Evolutionary conservation across 2,113 vertebrate genomes (phyloP), one percentile per base, ranked within the genome.

Genomic region (Prochilodus magdalenae): DNA sequence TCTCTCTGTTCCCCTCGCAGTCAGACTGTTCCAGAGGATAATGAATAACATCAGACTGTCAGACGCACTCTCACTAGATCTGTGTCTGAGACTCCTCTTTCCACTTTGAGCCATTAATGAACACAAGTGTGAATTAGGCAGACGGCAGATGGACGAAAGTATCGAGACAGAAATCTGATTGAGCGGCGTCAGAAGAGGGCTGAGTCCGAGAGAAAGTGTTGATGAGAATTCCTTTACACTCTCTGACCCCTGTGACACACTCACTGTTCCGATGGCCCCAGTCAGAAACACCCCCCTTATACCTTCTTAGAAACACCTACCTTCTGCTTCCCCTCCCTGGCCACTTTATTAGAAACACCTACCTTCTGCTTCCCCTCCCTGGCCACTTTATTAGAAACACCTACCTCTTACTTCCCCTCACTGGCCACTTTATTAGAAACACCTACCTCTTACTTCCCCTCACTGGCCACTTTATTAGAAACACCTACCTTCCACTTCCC

Each of bases 31-130:
- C 53, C 29, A 51, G 60, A 30, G 24, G 49, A 70, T 82, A 82
- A 82, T 82, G 80, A 76, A 44, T 57, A 66, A 81, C 65, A 62
- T 75, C 72, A 81, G n/a, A 49, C 49, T 82, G 73, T 82, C 80
- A 82, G 80, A 82, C 24, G 67, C 70, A 59, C 53, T 47, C 62
- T 29, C 40, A 55, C 30, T 75, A n/a, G 75, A 57, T 67, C 80
- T 75, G 73, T 75, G 73, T 81, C 79, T 75, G 44, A 69, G 66
- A 76, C 63, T 49, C 51, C 57, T 75, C 49, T 44, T 7, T 67
- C 71, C 73, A 44, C 44, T 74, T 80, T 73, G 22, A 40, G 0
- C 26, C 20, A 73, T 51, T 82, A 82, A 82, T 82, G 80, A 82
- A 82, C n/a, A 40, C 63, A 82, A 82, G 66, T 75, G 63, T 60